Evolutionary conservation across 2,888 invertebrate genomes (phyloP).

Genomic region (Congeria kusceri): DNA sequence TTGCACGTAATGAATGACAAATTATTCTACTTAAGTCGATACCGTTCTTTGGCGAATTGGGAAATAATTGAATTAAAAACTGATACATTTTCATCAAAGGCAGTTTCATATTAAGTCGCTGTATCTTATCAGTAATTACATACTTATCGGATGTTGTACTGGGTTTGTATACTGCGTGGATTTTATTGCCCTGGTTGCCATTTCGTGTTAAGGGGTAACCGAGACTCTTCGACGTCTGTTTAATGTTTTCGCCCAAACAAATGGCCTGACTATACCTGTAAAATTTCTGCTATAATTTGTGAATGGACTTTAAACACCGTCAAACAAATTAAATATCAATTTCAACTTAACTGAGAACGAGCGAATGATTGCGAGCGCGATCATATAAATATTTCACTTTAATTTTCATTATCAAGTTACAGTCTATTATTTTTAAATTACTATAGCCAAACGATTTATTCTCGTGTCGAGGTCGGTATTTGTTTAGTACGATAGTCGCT

Average conservation of each 20-base stretch:
- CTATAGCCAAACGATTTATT: too few relatives aligned
- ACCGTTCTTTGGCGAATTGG: neutral
- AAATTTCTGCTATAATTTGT: conserved; percentile 38
- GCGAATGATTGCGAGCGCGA: conserved; percentile 46
- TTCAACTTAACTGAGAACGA: conserved; percentile 42
- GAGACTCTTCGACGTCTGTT: conserved; percentile 24
- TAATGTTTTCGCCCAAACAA: conserved; percentile 40
- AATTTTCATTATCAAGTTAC: conserved; percentile 44
- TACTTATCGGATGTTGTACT: neutral
- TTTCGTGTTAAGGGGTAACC: too few relatives aligned
- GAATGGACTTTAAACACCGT: conserved; percentile 40
- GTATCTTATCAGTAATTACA: conserved; percentile 5
- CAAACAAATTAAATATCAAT: conserved; percentile 48
- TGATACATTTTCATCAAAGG: neutral
- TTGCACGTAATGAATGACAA: too few relatives aligned
- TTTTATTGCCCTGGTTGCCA: too few relatives aligned
- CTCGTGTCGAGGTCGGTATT: too few relatives aligned
- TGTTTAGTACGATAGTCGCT: too few relatives aligned
- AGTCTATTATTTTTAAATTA: conserved; percentile 21
- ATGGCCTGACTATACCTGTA: conserved; percentile 17
- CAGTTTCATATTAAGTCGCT: neutral
- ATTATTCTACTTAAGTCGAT: neutral
- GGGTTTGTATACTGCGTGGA: too few relatives aligned
- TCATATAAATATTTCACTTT: conserved; percentile 33
- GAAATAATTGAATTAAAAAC: conserved; percentile 3